Evolutionary conservation across 2,888 invertebrate genomes (phyloP), one percentile per base, ranked within the genome.

Genomic region (Nineta flava): DNA sequence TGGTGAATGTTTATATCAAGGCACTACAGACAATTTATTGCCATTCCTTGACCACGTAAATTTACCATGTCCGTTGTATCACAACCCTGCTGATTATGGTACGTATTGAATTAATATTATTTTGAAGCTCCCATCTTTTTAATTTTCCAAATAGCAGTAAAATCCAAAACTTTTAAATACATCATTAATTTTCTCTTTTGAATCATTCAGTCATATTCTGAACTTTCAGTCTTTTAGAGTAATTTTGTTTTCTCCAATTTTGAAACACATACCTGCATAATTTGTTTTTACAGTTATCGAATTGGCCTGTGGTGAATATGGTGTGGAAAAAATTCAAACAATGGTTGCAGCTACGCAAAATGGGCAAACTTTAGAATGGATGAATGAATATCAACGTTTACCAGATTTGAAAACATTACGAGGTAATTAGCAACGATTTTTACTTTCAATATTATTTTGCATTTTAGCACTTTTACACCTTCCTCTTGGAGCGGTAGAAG

Each of bases 1-100:
- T 41, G 94, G 94, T 2, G 76, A 79, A 51, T 90, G 88, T 57
- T 77, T 94, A 55, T 95, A 91, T 65, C 78, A 84, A 58, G 95
- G 95, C 5, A 74, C 81, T 0, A 75, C 85, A 0, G 66, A 68
- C 16, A 75, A 77, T 34, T 67, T 96, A 31, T 68, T 95, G 40
- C 84, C 90, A 1, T 88, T 90, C 60, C 70, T 95, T 49, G 72
- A 76, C 6, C 76, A 76, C 9, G 76, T 87, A 35, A 85, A 81
- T 12, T 70, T 92, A 10, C 69, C 76, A 19, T 96, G 95, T 64
- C 95, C 95, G 2, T 74, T 86, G 15, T 95, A 92, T 62, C 94
- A 95, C 67, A 95, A 95, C 65, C 95, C 95, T 1, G 93, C 95
- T 9, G 95, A 95, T 71, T 95, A 87, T 67, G 74, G 93, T 93